phyloP scores from a whole-genome alignment of 2,888 invertebrate genomes.

The Harpalus rubripes region DNA sequence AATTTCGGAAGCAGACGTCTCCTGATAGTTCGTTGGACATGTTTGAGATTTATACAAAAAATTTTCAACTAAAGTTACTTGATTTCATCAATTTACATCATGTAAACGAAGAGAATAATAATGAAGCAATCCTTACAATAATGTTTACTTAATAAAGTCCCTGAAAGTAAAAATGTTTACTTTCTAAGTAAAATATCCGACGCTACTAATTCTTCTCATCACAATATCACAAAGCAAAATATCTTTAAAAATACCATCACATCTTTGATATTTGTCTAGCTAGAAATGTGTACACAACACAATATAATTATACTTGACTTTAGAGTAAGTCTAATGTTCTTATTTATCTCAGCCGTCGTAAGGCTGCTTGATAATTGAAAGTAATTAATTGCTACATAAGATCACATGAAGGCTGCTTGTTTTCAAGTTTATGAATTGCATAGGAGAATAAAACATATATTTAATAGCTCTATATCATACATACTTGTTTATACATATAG shows the following conservation, averaged over 20 bases:
- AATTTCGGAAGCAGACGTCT: too few species aligned
- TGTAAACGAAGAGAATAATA: too few species aligned
- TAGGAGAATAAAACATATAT: not conserved
- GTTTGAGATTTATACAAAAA: too few species aligned
- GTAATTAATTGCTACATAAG: slow-evolving; percentile 37
- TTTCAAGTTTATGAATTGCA: slow-evolving; percentile 27
- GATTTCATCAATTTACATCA: too few species aligned
- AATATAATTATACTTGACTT: slow-evolving; percentile 37
- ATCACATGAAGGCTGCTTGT: slow-evolving; percentile 26
- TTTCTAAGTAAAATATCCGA: not conserved
- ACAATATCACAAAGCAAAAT: not conserved
- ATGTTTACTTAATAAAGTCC: not conserved
- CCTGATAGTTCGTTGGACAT: too few species aligned
- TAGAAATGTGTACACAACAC: slow-evolving; percentile 18
- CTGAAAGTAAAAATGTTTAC: not conserved
- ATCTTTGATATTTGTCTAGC: slow-evolving; percentile 12
- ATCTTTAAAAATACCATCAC: not conserved
- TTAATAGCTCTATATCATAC: not conserved
- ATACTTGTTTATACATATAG: not conserved
- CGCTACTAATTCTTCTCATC: not conserved
- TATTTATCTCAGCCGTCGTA: slow-evolving; percentile 29
- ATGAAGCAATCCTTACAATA: not conserved
- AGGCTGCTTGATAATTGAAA: slow-evolving; percentile 36
- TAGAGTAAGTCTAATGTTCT: slow-evolving; percentile 14
- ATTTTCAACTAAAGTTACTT: too few species aligned